Evolutionary conservation across 1,140 invertebrate genomes (phyloP).

Genomic region (Drosophila sucinea): DNA sequence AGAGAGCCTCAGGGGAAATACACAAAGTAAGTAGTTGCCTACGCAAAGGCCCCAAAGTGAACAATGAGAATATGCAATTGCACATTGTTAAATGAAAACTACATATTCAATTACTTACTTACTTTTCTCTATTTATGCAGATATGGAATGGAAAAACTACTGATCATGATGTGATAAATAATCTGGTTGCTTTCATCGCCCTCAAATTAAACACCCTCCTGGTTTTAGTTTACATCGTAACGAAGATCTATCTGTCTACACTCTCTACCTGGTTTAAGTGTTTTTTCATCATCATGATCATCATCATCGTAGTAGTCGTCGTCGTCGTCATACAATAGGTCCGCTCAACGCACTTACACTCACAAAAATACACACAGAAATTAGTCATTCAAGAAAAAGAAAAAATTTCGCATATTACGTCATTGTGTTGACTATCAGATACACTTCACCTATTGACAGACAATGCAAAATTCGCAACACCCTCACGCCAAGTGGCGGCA

Average conservation of each 20-base stretch:
- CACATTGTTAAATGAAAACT: background rate
- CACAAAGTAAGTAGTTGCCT: conserved; percentile 4
- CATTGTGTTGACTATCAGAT: background rate
- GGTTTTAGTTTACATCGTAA: background rate
- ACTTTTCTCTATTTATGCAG: too few relatives aligned
- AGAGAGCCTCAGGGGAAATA: background rate
- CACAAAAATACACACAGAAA: background rate
- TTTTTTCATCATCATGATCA: background rate
- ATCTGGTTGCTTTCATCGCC: conserved; percentile 4
- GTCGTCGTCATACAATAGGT: background rate
- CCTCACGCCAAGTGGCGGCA: too few relatives aligned
- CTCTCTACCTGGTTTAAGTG: conserved; percentile 10
- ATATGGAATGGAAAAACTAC: background rate
- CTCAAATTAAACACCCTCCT: background rate
- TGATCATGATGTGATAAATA: background rate
- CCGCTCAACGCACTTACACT: background rate
- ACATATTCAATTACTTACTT: background rate
- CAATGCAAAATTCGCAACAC: too few relatives aligned
- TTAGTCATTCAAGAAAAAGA: conserved; percentile 10
- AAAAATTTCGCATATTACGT: conserved; percentile 5
- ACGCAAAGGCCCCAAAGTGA: conserved; percentile 1
- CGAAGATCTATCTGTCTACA: conserved; percentile 1
- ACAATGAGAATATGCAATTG: background rate
- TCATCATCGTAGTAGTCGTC: background rate
- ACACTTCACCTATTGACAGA: background rate